Conservation (phyloP, 1,140 invertebrate genomes). For the roundworm (Caenorhabditis elegans) region DNA sequence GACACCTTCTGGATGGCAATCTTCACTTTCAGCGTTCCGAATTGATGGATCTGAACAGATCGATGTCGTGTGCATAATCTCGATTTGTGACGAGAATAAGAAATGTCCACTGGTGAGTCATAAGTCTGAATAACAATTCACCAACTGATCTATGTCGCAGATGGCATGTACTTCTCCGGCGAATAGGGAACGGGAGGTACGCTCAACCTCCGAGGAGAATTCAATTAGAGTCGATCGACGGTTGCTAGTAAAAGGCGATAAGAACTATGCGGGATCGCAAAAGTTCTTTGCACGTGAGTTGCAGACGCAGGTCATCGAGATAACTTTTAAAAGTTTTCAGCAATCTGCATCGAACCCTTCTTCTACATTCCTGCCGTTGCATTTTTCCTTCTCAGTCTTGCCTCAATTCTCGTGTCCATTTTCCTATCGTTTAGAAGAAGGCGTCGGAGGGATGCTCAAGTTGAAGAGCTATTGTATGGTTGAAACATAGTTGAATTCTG, state of each 20-base stretch:
- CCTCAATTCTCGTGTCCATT: background rate
- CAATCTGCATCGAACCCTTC: constrained; percentile 4
- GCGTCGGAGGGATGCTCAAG: background rate
- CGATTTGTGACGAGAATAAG: constrained; percentile 14
- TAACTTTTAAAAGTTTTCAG: background rate
- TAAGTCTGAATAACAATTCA: background rate
- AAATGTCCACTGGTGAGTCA: background rate
- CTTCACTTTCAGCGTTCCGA: constrained; percentile 36
- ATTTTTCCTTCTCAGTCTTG: background rate
- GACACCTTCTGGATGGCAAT: constrained; percentile 23
- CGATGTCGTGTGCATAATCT: constrained; percentile 35
- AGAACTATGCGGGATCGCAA: constrained; percentile 26
- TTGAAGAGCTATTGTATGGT: background rate
- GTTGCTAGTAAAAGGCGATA: background rate
- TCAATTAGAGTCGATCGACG: constrained; percentile 14
- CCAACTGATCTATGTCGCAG: background rate
- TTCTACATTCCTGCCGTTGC: background rate
- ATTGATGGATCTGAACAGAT: constrained; percentile 38
- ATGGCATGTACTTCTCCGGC: background rate
- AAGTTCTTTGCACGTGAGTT: constrained; percentile 23
- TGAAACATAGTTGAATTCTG: background rate
- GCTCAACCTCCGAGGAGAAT: background rate
- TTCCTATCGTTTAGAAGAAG: background rate
- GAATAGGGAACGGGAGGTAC: background rate
- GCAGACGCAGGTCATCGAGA: background rate